Conservation (phyloP, 2,888 invertebrate genomes). For the Pseudococcus longispinus region DNA sequence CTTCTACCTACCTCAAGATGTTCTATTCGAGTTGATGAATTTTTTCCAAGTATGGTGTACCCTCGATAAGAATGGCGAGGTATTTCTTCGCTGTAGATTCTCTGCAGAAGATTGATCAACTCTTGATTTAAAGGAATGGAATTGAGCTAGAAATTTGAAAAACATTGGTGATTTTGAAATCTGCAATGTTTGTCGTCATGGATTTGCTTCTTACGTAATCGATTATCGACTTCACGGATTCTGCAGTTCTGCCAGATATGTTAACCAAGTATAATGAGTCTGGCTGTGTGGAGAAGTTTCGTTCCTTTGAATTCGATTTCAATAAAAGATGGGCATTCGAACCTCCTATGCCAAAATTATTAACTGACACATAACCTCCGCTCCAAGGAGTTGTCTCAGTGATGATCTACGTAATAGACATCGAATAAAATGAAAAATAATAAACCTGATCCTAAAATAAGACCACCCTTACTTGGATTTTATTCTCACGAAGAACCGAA, state of each 20-base stretch:
- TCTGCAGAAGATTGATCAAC: slow-evolving; percentile 60
- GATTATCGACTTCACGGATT: slow-evolving; percentile 47
- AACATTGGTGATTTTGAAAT: background rate
- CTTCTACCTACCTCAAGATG: slow-evolving; percentile 11
- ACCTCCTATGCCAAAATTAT: slow-evolving; percentile 57
- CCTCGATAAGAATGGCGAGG: slow-evolving; percentile 66
- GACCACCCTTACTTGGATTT: slow-evolving; percentile 59
- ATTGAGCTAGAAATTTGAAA: slow-evolving; percentile 55
- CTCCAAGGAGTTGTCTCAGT: slow-evolving; percentile 61
- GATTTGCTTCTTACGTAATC: slow-evolving; percentile 58
- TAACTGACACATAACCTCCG: slow-evolving; percentile 66
- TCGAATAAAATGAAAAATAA: background rate
- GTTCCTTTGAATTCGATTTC: slow-evolving; percentile 55
- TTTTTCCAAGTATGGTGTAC: slow-evolving; percentile 63
- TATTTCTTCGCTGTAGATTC: slow-evolving; percentile 61
- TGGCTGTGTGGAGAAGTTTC: slow-evolving; percentile 59
- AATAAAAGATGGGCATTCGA: slow-evolving; percentile 58
- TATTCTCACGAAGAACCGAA: slow-evolving; percentile 59
- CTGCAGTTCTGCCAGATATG: slow-evolving; percentile 58
- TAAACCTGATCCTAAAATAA: background rate
- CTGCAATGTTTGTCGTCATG: background rate
- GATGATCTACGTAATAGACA: slow-evolving; percentile 60
- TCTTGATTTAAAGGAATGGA: slow-evolving; percentile 58
- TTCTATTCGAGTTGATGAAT: background rate
- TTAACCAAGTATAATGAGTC: slow-evolving; percentile 59